A percentile compares a stretch with the other conserved stretches of the same genome.
Evolutionary conservation across 53 echinoderm and acorn worm species (phyloP).

Genomic region (Luidia sarsii): DNA sequence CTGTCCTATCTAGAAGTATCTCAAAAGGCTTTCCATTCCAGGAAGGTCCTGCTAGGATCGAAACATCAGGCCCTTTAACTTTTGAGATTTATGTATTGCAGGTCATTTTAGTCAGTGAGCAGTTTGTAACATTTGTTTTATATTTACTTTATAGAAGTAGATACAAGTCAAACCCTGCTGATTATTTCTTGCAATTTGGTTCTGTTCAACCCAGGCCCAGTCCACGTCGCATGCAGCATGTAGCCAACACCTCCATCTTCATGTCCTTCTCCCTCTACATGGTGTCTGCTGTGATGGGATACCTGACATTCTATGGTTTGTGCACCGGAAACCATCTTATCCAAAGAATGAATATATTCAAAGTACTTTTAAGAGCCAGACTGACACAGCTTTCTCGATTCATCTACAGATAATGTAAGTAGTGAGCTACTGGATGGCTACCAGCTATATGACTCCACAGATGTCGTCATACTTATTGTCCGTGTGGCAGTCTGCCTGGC

Average conservation of each 20-base stretch:
- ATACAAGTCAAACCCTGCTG: no score
- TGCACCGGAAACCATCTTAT: no score
- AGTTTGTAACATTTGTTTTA: no score
- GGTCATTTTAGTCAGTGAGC: no score
- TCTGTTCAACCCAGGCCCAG: constrained; percentile 62
- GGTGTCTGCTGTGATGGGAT: constrained; percentile 77
- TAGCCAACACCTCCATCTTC: constrained; percentile 71
- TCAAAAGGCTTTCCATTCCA: no score
- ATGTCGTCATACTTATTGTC: constrained; percentile 67
- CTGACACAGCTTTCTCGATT: not conserved
- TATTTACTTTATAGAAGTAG: no score
- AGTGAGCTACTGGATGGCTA: constrained; percentile 85
- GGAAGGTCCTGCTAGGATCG: no score
- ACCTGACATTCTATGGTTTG: constrained; percentile 95
- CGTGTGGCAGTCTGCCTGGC: constrained; percentile 81
- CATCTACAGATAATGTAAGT: constrained; percentile 60
- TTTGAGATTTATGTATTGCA: no score
- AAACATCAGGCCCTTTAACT: no score
- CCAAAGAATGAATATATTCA: not conserved
- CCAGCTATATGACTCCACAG: constrained; percentile 38
- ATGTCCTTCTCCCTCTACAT: constrained; percentile 81
- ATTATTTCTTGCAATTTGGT: not conserved
- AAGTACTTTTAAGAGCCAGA: not conserved
- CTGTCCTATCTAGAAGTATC: no score
- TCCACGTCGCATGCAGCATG: constrained; percentile 83